phyloP scores from a whole-genome alignment of 2,888 invertebrate species.

The Dolichomitus sp. region DNA sequence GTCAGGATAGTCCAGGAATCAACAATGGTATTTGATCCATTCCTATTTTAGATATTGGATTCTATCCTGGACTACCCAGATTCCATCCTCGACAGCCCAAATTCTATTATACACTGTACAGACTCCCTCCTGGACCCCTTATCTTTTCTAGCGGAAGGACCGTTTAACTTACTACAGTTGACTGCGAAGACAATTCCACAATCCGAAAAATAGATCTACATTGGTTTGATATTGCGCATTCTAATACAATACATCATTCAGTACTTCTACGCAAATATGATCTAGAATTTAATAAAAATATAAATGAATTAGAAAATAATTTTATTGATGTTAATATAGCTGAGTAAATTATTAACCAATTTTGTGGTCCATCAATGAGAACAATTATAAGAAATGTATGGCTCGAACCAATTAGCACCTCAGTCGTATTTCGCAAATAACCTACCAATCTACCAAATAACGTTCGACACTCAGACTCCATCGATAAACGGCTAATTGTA shows the following conservation, averaged over 20 bases:
- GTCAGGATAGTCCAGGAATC: too few species aligned
- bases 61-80: too few species aligned
- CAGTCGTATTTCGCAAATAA: conserved; percentile 65
- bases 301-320: not conserved
- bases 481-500: conserved; percentile 82
- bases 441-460: conserved; percentile 77
- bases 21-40: too few species aligned
- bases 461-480: conserved; percentile 73
- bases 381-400: not conserved
- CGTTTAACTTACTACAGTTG: too few species aligned
- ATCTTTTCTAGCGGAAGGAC: too few species aligned
- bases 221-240: not conserved
- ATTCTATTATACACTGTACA: too few species aligned
- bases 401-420: conserved; percentile 77
- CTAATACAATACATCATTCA: not conserved
- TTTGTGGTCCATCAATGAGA: conserved; percentile 3
- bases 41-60: too few species aligned
- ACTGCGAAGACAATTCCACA: too few species aligned
- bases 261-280: not conserved
- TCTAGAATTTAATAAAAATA: not conserved
- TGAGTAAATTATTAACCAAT: not conserved
- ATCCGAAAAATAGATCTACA: too few species aligned
- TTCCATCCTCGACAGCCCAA: too few species aligned
- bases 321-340: not conserved
- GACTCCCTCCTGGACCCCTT: too few species aligned